Evolutionary conservation across 30 jellyfish, hydroid and myxozoan species (phyloP).

Genomic region (Pseudorhiza aurosa): DNA sequence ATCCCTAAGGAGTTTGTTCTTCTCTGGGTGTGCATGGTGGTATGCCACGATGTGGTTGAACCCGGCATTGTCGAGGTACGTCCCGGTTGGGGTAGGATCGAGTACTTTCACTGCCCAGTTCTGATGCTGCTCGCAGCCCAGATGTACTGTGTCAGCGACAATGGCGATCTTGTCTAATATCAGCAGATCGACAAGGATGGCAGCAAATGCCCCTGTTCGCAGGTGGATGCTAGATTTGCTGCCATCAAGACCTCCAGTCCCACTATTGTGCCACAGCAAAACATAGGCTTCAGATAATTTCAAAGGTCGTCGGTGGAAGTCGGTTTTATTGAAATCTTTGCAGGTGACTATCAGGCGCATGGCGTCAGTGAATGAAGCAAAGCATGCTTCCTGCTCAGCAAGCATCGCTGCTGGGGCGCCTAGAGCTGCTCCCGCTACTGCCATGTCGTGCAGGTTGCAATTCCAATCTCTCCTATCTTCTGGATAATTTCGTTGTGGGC

Average conservation of each 20-base stretch:
- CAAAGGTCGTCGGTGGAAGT: slow-evolving; percentile 59
- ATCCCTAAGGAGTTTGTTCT: slow-evolving; percentile 26
- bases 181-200: slow-evolving; percentile 76
- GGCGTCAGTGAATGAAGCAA: slow-evolving; percentile 61
- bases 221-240: slow-evolving; percentile 69
- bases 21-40: slow-evolving; percentile 56
- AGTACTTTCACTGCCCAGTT: slow-evolving; percentile 30
- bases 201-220: slow-evolving; percentile 85
- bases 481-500: too few relatives aligned
- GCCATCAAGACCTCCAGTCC: slow-evolving; percentile 76
- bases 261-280: slow-evolving; percentile 74
- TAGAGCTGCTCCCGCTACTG: slow-evolving; percentile 40
- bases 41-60: slow-evolving; percentile 63
- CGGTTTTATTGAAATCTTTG: slow-evolving; percentile 53
- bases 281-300: slow-evolving; percentile 77
- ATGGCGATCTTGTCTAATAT: slow-evolving; percentile 69
- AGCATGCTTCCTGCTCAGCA: slow-evolving; percentile 85
- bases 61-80: slow-evolving; percentile 73
- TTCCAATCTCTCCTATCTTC: too few relatives aligned
- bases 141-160: slow-evolving; percentile 23
- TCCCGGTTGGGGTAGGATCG: slow-evolving; percentile 54
- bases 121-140: slow-evolving; percentile 60
- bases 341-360: slow-evolving; percentile 60
- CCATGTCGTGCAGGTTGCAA: slow-evolving; percentile 45
- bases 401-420: slow-evolving; percentile 65